These are phyloP conservation scores for Anoplolepis gracilipes DNA, from an alignment of 1,140 invertebrate genomes.

Conservation along the genomic window DNA sequence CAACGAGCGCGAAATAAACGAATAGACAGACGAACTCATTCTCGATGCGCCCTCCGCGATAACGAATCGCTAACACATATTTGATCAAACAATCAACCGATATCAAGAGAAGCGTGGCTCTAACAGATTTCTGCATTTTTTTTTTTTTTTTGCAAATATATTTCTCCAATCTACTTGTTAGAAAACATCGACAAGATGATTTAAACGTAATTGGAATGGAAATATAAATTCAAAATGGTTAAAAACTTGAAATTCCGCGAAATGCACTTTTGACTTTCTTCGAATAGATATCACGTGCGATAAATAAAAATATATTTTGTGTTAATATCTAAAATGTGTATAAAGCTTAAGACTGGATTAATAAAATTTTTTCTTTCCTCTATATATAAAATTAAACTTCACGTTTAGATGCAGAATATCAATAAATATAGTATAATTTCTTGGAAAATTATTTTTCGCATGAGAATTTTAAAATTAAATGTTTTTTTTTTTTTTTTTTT, in stretches of 20 bases:
- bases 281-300: neutral
- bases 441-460: slow-evolving; percentile 23
- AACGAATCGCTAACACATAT: neutral
- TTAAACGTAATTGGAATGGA: neutral
- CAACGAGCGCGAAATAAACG: slow-evolving; percentile 9
- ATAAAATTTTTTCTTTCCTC: neutral
- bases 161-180: neutral
- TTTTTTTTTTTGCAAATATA: neutral
- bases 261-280: neutral
- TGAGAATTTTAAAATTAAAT: slow-evolving; percentile 25
- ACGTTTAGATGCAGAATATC: neutral
- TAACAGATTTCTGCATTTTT: neutral
- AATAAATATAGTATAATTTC: neutral
- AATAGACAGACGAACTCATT: neutral
- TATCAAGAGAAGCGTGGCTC: neutral
- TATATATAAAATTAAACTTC: neutral
- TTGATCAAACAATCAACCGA: neutral
- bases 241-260: neutral
- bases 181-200: neutral
- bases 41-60: neutral
- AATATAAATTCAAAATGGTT: neutral
- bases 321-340: neutral
- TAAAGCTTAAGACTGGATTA: neutral
- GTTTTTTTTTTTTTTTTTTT: too few species aligned
- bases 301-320: neutral